These are phyloP conservation scores for Drepana arcuata DNA, from an alignment of 1,140 invertebrate genomes.

Conservation along the genomic window DNA sequence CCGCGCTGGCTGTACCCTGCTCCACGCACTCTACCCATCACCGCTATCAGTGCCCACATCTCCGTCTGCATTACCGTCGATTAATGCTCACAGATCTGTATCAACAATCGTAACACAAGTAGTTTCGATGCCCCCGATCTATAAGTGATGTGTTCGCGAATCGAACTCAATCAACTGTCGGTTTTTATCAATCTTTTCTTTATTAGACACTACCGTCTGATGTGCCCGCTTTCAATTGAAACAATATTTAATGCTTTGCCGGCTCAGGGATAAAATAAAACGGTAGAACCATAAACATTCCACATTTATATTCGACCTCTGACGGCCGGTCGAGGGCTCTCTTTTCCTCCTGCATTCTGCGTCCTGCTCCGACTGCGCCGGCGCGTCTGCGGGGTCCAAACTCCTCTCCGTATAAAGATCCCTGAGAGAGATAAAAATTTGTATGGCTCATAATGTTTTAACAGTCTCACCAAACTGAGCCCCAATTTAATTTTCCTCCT, in stretches of 20 bases:
- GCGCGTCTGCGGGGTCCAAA: conserved; percentile 46
- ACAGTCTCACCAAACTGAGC: conserved; percentile 50
- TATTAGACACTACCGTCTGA: conserved; percentile 52
- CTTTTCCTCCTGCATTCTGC: conserved; percentile 20
- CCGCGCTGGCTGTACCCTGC: too few species aligned
- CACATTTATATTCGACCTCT: conserved; percentile 69
- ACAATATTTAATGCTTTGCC: conserved; percentile 66
- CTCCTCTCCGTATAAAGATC: conserved; percentile 45
- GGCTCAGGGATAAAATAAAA: conserved; percentile 63
- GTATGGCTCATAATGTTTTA: conserved; percentile 67
- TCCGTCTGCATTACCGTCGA: too few species aligned
- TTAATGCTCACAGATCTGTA: conserved; percentile 24
- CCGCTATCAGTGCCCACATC: conserved; percentile 1
- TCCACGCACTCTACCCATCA: neutral
- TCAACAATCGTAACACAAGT: conserved; percentile 45
- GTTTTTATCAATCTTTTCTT: conserved; percentile 50
- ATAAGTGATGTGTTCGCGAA: conserved; percentile 31
- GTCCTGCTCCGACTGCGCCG: conserved; percentile 50
- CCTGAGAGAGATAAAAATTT: conserved; percentile 55
- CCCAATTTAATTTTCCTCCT: conserved; percentile 61
- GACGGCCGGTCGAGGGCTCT: conserved; percentile 39
- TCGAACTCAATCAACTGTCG: conserved; percentile 46
- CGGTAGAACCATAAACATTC: conserved; percentile 71
- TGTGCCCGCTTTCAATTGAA: conserved; percentile 66
- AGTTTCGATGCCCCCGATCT: conserved; percentile 29